Base-by-base conservation (phyloP, 2,888 invertebrate genomes). In the Pemphredon lugubris region DNA sequence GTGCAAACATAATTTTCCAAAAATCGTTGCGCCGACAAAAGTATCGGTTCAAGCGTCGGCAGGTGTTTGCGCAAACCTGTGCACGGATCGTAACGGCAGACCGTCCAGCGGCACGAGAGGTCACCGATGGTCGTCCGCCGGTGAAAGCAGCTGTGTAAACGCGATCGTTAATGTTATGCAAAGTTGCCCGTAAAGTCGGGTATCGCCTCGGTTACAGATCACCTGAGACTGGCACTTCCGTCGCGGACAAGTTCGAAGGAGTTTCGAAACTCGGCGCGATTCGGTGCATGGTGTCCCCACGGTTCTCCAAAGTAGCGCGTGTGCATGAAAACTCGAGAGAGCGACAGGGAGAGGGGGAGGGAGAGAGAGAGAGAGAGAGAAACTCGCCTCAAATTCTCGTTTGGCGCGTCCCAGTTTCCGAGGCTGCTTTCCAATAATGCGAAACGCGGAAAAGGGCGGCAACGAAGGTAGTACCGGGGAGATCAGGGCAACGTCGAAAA, bases 141-240 rank as follows among this genome's bases (percentile, higher is more conserved):
- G 20, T 6, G 51, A 57, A 18, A 63, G 42, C 57, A 53, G 57
- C 63, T 57, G 57, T 48, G 47, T 42, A 63, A 70, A 70, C 57
- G 63, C 18, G 57, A 63, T 53, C 69, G 53, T 60, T 60, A 60
- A 65, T 64, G 47, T 23, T 30, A 54, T n/a, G 61, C 37, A 47
- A 47, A 47, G 47, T 54, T 69, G 14, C 47, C 23, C 59, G 73
- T 40, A 13, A 65, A 73, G 65, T 65, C 76, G 59, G 54, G 70
- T 66, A 70, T 76, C 74, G 48, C 47, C 58, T 23, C 61, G 61
- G 55, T 74, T 69, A 61, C 78, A 69, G 54, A 77, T 73, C 76
- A 61, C 78, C 60, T 59, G 78, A 67, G 65, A 69, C 75, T 65
- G 75, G 42, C 65, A 70, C 61, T 76, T 78, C 78, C 69, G 75